These are phyloP conservation scores for Zosterops japonicus DNA, from an alignment of 2,113 vertebrate species.

Conservation along the genomic window DNA sequence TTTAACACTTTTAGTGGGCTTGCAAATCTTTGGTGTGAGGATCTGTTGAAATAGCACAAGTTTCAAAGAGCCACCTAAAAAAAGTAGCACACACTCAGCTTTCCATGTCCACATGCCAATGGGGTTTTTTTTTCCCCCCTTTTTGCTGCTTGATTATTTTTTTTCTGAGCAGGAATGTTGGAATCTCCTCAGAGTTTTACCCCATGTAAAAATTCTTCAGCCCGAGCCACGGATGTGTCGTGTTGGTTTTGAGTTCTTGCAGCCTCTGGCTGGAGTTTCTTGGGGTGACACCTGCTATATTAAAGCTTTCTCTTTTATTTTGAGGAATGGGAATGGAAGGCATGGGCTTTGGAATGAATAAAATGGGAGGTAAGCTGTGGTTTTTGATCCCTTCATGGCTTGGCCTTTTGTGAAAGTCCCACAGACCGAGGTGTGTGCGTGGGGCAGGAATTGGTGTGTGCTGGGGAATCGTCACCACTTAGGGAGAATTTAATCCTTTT, in stretches of 20 bases:
- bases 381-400: neutral
- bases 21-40: constrained; percentile 52
- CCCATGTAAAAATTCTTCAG: neutral
- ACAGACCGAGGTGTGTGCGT: neutral
- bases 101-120: constrained; percentile 34
- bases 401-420: neutral
- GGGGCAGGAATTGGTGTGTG: neutral
- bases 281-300: constrained; percentile 22
- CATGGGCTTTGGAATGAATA: constrained; percentile 95
- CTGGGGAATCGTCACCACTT: accelerated
- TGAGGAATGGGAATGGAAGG: constrained; percentile 91
- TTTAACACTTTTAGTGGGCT: constrained; percentile 57
- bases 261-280: constrained; percentile 8
- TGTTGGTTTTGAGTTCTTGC: neutral
- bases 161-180: constrained; percentile 42
- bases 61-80: constrained; percentile 60
- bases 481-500: neutral
- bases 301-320: constrained; percentile 68
- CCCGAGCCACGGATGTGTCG: neutral
- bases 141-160: constrained; percentile 15
- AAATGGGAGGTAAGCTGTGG: constrained; percentile 88
- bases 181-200: neutral
- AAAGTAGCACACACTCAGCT: constrained; percentile 67
- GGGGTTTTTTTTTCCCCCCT: neutral
- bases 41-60: constrained; percentile 29